phyloP scores from a whole-genome alignment of 2,888 invertebrate genomes.

The Barypeithes pellucidus region DNA sequence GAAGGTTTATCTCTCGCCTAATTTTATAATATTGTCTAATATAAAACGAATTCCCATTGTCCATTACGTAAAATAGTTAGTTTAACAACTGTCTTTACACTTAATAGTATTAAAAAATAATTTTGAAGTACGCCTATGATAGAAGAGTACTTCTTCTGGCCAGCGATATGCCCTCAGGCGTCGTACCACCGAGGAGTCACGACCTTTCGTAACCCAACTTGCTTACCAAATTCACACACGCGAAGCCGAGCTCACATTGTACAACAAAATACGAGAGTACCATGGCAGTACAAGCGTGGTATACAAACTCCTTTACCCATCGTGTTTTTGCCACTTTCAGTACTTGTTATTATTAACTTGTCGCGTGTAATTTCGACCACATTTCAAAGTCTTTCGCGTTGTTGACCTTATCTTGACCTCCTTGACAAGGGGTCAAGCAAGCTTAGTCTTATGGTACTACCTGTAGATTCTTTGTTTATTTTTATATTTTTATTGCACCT shows the following conservation, averaged over 20 bases:
- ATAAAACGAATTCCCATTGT: too few species aligned
- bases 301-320: conserved; percentile 28
- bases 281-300: conserved; percentile 29
- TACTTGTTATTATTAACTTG: conserved; percentile 43
- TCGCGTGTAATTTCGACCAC: conserved; percentile 39
- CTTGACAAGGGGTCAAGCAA: conserved; percentile 29
- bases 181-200: conserved; percentile 68
- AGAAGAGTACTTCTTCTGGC: conserved; percentile 52
- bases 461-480: conserved; percentile 24
- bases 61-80: too few species aligned
- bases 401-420: conserved; percentile 40
- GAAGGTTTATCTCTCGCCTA: too few species aligned
- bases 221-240: conserved; percentile 66
- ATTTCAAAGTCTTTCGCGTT: conserved; percentile 39
- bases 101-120: background rate
- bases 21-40: too few species aligned
- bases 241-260: conserved; percentile 62
- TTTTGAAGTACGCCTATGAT: conserved; percentile 45
- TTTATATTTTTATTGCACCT: conserved; percentile 25
- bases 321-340: conserved; percentile 42
- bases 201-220: conserved; percentile 69
- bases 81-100: too few species aligned
- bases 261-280: conserved; percentile 55
- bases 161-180: conserved; percentile 60
- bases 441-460: conserved; percentile 34